Evolutionary conservation across 1,140 invertebrate species (phyloP).

Genomic region (Paramacrobiotus metropolitanus): DNA sequence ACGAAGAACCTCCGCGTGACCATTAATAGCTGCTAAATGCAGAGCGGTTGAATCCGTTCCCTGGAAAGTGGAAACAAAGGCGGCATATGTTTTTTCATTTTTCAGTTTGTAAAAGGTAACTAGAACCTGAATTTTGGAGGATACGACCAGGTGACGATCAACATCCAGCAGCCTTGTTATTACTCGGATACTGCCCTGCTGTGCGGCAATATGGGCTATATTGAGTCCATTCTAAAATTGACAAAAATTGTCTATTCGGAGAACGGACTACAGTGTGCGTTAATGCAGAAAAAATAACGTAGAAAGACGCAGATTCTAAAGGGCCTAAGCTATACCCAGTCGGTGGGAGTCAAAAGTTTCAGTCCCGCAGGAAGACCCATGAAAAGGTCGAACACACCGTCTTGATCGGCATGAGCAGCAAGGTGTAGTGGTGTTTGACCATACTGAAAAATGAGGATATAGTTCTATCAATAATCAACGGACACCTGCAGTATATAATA

Average conservation of each 20-base stretch:
- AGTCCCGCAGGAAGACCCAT: background rate
- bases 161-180: background rate
- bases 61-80: constrained; percentile 27
- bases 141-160: background rate
- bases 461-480: too few relatives aligned
- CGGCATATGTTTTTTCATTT: background rate
- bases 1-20: constrained; percentile 77
- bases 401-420: constrained; percentile 83
- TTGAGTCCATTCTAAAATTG: background rate
- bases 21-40: constrained; percentile 86
- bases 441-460: constrained; percentile 23
- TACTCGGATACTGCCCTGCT: background rate
- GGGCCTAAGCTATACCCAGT: background rate
- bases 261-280: background rate
- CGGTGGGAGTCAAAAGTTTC: background rate
- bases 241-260: background rate
- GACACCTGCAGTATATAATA: too few relatives aligned
- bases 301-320: too few relatives aligned
- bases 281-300: too few relatives aligned
- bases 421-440: constrained; percentile 91
- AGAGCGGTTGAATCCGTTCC: constrained; percentile 83
- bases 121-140: background rate
- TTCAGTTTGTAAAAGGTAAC: background rate
- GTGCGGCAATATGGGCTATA: background rate
- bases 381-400: constrained; percentile 76